Conservation (phyloP, 92 coral and sea anemone species). For the Scolanthus callimorphus region DNA sequence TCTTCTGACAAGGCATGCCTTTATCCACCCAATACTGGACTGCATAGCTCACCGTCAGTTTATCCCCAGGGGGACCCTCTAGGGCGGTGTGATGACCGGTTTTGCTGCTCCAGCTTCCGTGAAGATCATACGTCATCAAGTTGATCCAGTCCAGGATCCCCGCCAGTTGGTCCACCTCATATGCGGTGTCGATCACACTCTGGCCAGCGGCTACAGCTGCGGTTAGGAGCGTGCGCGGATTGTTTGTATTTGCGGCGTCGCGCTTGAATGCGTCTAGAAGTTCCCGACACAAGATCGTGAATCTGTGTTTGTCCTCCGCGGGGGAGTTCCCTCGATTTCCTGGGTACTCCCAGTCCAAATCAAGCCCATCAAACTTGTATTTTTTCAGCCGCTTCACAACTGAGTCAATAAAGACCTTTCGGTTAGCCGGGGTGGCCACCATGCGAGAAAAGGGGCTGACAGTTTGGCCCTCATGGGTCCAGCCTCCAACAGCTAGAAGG, state of each 20-base stretch:
- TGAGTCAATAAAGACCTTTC: conserved; percentile 58
- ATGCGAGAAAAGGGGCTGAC: conserved; percentile 73
- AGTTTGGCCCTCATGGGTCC: conserved; percentile 62
- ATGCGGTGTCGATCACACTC: conserved; percentile 28
- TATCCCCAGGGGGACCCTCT: conserved; percentile 53
- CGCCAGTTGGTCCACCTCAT: conserved; percentile 66
- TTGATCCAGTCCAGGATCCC: conserved; percentile 80
- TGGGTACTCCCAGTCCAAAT: conserved; percentile 81
- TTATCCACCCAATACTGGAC: conserved; percentile 75
- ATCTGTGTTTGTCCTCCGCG: conserved; percentile 60
- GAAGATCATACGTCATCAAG: conserved; percentile 90
- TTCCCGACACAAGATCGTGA: conserved; percentile 64
- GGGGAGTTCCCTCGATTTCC: conserved; percentile 66
- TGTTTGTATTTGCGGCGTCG: conserved; percentile 50
- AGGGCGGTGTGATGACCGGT: conserved; percentile 90
- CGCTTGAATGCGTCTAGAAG: conserved; percentile 46
- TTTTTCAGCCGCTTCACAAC: conserved; percentile 32
- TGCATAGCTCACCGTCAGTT: conserved; percentile 58
- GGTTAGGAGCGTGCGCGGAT: conserved; percentile 48
- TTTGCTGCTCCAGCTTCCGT: conserved; percentile 62
- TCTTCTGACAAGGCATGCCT: conserved; percentile 64
- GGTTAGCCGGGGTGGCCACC: conserved; percentile 49
- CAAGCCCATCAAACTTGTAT: conserved; percentile 65
- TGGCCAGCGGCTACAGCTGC: conserved; percentile 70
- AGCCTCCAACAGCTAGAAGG: conserved; percentile 82